Evolutionary conservation across 2,113 vertebrate species (phyloP), one percentile per base, ranked within the genome.

Genomic region (Sphyrna mokarran): DNA sequence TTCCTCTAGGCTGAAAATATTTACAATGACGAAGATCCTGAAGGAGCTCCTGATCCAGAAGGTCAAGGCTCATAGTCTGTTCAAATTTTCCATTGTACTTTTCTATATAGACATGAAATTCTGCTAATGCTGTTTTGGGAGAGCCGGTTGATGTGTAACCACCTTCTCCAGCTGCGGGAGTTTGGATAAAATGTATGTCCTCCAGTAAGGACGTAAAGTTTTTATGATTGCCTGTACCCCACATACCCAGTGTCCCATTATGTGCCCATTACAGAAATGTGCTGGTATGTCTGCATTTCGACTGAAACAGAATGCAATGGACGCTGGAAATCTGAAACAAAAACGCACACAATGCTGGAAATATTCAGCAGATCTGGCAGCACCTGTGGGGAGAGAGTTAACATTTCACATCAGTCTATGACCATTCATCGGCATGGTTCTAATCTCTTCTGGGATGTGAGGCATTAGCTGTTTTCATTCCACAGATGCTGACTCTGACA

Each of bases 1-100:
- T 96, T 95, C 97, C 69, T 22, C 96, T 97, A 99, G 99, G 99
- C 99, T 58, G 99, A 99, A 97, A 99, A 99, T 97, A 99, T 99
- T 96, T 99, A 99, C 96, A 99, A 99, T 2, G 99, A 99, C 80
- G 99, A 99, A 97, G 99, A 99, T 96, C 99, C 99, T 61, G 99
- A 99, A 96, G 99, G 99, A 89, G 98, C 98, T 0, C 98, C 98
- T 97, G 99, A 99, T 97, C 98, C 99, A 7, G 99, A 99, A 97
- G 98, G 99, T 86, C 98, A 98, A 96, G 97, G 98, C 70, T 98
- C 98, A 95, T 98, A 98, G 96, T 97, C 85, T 95, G 58, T 96
- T 94, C 96, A 54, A 72, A 37, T 70, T 72, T 95, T 96, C 97
- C 97, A 95, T 96, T 96, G 7, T 97, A 96, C 97, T 96, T 96